Percentiles rank a stretch among this genome's conserved stretches.
phyloP scores from a whole-genome alignment of 2,113 vertebrate species.

The Glareola pratincola region DNA sequence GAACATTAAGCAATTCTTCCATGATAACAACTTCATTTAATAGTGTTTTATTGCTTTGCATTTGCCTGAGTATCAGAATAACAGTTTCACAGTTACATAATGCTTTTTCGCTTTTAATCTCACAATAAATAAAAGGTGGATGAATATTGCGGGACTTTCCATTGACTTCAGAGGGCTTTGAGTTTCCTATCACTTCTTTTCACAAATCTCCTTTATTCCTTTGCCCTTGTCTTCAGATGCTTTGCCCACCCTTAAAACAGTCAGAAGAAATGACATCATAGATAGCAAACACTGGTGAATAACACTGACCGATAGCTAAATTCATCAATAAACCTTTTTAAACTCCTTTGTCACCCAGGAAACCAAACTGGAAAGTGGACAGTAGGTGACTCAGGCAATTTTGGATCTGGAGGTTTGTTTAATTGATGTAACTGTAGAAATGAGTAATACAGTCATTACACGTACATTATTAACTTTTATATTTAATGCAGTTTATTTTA shows the following conservation, averaged over 20 bases:
- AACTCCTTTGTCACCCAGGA: not conserved
- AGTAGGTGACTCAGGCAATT: not conserved
- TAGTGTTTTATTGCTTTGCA: constrained; percentile 33
- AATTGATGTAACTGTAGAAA: not conserved
- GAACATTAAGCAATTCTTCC: not conserved
- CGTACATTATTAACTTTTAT: not conserved
- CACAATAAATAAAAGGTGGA: constrained; percentile 29
- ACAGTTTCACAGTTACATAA: constrained; percentile 28
- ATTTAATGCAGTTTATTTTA: not conserved
- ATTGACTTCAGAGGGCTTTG: constrained; percentile 34
- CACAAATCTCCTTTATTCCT: constrained; percentile 53
- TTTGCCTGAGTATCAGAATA: constrained; percentile 17
- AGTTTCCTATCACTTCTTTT: constrained; percentile 2
- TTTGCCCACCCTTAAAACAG: not conserved
- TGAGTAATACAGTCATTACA: not conserved
- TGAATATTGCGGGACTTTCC: not conserved
- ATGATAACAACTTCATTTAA: constrained; percentile 3
- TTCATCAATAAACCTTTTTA: not conserved
- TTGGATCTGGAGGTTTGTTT: not conserved
- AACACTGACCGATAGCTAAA: not conserved
- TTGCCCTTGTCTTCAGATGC: not conserved
- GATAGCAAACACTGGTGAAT: not conserved
- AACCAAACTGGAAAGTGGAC: not conserved
- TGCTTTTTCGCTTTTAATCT: constrained; percentile 44
- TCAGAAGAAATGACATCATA: constrained; percentile 16